Evolutionary conservation across 64 coral and sea anemone genomes (phyloP).

Genomic region (Pocillopora verrucosa): DNA sequence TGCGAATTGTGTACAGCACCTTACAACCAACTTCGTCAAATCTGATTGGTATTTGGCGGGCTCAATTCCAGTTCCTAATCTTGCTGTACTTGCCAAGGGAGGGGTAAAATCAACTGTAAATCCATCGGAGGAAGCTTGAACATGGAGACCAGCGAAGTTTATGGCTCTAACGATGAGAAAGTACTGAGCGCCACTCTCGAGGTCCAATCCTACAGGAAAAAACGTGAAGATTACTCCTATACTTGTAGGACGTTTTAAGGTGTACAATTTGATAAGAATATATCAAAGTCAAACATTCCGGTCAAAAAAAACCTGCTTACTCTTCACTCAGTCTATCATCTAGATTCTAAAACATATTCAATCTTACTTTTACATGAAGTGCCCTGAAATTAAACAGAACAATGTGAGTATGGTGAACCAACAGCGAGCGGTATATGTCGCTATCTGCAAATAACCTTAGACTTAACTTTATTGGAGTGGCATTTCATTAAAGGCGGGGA

Average conservation of each 20-base stretch:
- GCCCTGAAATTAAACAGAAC: background rate
- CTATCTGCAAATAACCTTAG: too few relatives aligned
- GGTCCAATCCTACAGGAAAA: slow-evolving; percentile 44
- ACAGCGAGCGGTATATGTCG: too few relatives aligned
- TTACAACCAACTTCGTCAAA: slow-evolving; percentile 8
- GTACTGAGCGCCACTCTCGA: slow-evolving; percentile 63
- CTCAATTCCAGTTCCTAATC: slow-evolving; percentile 27
- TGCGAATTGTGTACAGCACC: slow-evolving; percentile 11
- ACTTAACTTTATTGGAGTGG: too few relatives aligned
- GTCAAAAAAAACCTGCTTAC: too few relatives aligned
- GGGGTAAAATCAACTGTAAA: slow-evolving; percentile 85
- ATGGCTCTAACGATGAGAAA: slow-evolving; percentile 62
- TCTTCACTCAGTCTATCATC: too few relatives aligned
- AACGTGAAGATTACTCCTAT: background rate
- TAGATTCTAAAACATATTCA: too few relatives aligned
- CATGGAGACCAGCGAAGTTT: slow-evolving; percentile 57
- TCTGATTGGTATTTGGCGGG: slow-evolving; percentile 24
- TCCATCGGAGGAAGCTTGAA: slow-evolving; percentile 64
- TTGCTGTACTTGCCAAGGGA: slow-evolving; percentile 33
- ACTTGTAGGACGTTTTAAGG: too few relatives aligned
- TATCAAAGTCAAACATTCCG: too few relatives aligned
- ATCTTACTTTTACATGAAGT: too few relatives aligned
- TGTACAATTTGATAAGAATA: too few relatives aligned
- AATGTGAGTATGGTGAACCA: background rate
- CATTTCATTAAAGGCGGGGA: too few relatives aligned